phyloP scores from a whole-genome alignment of 2,888 invertebrate species.

The Drosophila colorata region DNA sequence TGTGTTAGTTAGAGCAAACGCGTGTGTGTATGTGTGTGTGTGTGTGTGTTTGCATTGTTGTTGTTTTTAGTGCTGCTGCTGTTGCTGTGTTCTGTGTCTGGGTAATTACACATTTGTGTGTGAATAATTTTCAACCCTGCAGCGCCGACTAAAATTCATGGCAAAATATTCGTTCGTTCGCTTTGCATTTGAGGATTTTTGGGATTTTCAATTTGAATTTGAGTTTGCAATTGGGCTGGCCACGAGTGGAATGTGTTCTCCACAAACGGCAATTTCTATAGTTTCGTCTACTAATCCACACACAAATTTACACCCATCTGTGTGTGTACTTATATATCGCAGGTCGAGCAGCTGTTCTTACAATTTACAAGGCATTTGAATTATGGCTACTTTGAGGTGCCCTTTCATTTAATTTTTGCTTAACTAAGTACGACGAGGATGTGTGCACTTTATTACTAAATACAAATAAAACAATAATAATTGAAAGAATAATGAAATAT shows the following conservation, averaged over 20 bases:
- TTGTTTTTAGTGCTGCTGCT: slow-evolving; percentile 20
- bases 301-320: neutral
- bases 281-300: neutral
- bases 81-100: slow-evolving; percentile 64
- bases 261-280: neutral
- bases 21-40: slow-evolving; percentile 12
- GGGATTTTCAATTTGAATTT: slow-evolving; percentile 24
- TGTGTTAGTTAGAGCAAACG: slow-evolving; percentile 18
- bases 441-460: no score
- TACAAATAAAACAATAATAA: no score
- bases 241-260: neutral
- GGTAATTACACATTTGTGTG: slow-evolving; percentile 80
- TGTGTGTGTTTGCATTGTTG: slow-evolving; percentile 20
- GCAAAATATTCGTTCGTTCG: slow-evolving; percentile 24
- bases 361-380: neutral
- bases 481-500: neutral
- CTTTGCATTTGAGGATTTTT: slow-evolving; percentile 24
- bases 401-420: no score
- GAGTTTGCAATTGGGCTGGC: neutral
- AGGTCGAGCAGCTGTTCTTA: slow-evolving; percentile 2
- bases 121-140: slow-evolving; percentile 78
- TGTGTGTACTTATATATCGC: no score
- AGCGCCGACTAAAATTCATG: slow-evolving; percentile 25
- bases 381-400: neutral
- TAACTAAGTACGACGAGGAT: no score